Evolutionary conservation across 2,888 invertebrate genomes (phyloP).

Genomic region (Aporophyla nigra): DNA sequence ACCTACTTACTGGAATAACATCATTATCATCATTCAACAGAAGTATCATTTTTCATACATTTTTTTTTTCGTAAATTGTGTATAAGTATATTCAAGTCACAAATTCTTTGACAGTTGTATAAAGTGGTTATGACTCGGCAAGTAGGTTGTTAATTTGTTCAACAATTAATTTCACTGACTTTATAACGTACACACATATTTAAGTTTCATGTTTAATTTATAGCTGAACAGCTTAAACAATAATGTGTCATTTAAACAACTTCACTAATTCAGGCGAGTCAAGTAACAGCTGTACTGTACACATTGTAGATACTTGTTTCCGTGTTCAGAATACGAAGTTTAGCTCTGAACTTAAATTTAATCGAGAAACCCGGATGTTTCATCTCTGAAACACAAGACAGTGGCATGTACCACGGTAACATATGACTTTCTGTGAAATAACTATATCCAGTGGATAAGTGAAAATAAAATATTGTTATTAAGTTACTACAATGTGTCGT

Average conservation of each 20-base stretch:
- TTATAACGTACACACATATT: neutral
- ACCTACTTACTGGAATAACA: too few relatives aligned
- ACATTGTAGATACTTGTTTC: neutral
- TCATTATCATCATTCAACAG: too few relatives aligned
- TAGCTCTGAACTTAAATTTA: neutral
- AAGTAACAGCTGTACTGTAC: slow-evolving; percentile 3
- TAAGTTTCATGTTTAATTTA: neutral
- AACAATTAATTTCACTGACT: neutral
- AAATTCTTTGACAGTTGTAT: too few relatives aligned
- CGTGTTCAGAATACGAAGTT: neutral
- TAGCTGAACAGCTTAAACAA: neutral
- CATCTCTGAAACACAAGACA: neutral
- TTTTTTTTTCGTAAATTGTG: too few relatives aligned
- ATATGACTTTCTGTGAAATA: neutral
- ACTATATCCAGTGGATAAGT: neutral
- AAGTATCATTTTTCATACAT: too few relatives aligned
- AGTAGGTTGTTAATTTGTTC: neutral
- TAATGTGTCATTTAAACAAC: neutral
- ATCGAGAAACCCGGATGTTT: neutral
- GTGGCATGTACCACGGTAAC: neutral
- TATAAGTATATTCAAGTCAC: too few relatives aligned
- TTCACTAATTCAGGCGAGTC: neutral
- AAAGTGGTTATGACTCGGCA: too few relatives aligned
- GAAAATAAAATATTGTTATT: too few relatives aligned
- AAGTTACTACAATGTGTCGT: too few relatives aligned